These are phyloP conservation scores for Sebastes iracundus DNA, from an alignment of 2,797 vertebrate genomes.

Conservation along the genomic window DNA sequence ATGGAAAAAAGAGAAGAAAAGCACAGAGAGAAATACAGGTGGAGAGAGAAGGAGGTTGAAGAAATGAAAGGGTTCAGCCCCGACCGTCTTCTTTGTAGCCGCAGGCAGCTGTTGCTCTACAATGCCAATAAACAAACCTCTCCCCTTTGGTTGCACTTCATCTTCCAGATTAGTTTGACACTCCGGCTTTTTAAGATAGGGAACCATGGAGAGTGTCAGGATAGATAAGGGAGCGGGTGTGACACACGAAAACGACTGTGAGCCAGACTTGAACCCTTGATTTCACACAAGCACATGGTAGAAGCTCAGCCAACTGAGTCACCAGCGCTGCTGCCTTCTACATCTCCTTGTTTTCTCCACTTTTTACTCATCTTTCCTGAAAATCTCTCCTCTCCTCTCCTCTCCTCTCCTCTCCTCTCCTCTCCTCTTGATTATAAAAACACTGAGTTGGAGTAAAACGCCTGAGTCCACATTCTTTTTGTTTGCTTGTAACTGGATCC, in stretches of 20 bases:
- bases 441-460: constrained; percentile 17
- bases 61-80: constrained; percentile 23
- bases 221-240: constrained; percentile 46
- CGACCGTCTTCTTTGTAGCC: constrained; percentile 28
- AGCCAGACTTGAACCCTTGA: constrained; percentile 43
- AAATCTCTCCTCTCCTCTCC: not conserved
- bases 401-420: not conserved
- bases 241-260: constrained; percentile 21
- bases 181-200: constrained; percentile 34
- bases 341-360: not conserved
- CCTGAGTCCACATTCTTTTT: constrained; percentile 27
- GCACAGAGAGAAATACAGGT: constrained; percentile 28
- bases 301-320: constrained; percentile 19
- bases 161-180: constrained; percentile 56
- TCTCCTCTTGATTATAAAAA: constrained; percentile 1
- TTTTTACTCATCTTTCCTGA: not conserved
- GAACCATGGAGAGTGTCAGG: constrained; percentile 48
- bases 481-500: constrained; percentile 41
- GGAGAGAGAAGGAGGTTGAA: constrained; percentile 4
- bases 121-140: constrained; percentile 51
- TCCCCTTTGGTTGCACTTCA: constrained; percentile 44
- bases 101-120: constrained; percentile 46
- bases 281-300: constrained; percentile 16
- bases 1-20: constrained; percentile 9
- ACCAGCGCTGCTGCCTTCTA: not conserved